Percentiles rank a stretch among this genome's conserved stretches.
phyloP scores from a whole-genome alignment of 2,797 vertebrate genomes.

The Vultur gryphus region DNA sequence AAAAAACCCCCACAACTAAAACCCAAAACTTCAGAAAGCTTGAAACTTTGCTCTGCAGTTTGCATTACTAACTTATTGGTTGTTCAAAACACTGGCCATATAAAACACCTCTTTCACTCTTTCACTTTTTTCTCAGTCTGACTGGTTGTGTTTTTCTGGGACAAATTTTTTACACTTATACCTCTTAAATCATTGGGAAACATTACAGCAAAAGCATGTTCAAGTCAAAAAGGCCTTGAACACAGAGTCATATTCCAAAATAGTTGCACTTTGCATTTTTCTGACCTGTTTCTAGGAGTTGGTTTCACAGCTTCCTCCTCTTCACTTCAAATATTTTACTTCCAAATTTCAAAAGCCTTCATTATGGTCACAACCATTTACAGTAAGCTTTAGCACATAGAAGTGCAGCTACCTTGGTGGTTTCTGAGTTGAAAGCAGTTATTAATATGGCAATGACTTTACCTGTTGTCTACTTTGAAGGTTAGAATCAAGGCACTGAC shows the following conservation, averaged over 20 bases:
- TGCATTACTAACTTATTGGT: background rate
- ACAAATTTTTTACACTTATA: background rate
- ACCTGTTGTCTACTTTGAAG: background rate
- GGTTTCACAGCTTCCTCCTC: background rate
- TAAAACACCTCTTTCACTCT: background rate
- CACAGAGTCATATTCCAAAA: background rate
- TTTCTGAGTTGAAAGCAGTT: background rate
- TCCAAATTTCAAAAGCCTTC: background rate
- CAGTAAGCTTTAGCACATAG: background rate
- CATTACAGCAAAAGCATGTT: background rate
- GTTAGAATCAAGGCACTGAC: background rate
- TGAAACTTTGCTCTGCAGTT: background rate
- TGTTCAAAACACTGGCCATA: background rate
- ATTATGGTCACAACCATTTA: background rate
- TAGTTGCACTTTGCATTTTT: background rate
- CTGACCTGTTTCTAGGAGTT: background rate
- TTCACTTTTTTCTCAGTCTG: background rate
- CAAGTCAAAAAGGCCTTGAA: background rate
- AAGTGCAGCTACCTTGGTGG: background rate
- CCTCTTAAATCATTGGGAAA: background rate
- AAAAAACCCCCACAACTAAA: background rate
- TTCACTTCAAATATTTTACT: background rate
- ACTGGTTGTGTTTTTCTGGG: background rate
- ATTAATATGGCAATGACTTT: background rate
- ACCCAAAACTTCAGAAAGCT: background rate